Base-by-base conservation (phyloP, 2,888 invertebrate species). In the Macaria notata region DNA sequence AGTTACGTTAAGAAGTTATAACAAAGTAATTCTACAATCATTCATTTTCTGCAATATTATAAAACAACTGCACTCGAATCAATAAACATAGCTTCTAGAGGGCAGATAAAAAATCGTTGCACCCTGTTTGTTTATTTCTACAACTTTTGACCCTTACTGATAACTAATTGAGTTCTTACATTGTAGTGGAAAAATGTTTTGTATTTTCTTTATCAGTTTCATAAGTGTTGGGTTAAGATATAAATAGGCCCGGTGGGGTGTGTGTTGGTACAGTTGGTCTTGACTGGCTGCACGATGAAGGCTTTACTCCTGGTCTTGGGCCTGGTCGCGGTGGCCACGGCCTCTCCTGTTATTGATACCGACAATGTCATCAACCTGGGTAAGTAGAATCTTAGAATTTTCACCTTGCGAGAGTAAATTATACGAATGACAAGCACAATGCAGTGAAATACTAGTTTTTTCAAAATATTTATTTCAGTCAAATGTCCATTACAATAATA, bases 261-360 rank as follows among this genome's bases (percentile, higher is more conserved):
- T 44, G 36, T 31, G 33, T 33, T 44, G 4, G 64, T 64, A 84
- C 87, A 88, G 86, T 87, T 81, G 74, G 69, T 69, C 75, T 77
- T 73, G 60, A 76, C 75, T 69, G 62, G 73, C 80, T 80, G 78
- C 81, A 84, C 66, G 70, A 89, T 89, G 89, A 88, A 75, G 78
- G 79, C 76, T 65, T 68, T 79, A 51, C 68, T 79, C 54, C 63
- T 83, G 65, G 63, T 87, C 9, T 67, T 84, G 55, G 83, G 86
- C 78, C 75, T 88, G 64, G 83, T 82, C 76, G 82, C 81, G 44
- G 52, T 78, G 70, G 84, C 86, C 71, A 66, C 81, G 73, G 88
- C 86, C 61, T 76, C 78, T 45, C 81, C 83, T 48, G 79, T 80
- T n/a, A 59, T 74, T 41, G 86, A 82, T 3, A 38, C 43, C 19